phyloP scores from a whole-genome alignment of 2,797 vertebrate species.

The Crenuchus spilurus region DNA sequence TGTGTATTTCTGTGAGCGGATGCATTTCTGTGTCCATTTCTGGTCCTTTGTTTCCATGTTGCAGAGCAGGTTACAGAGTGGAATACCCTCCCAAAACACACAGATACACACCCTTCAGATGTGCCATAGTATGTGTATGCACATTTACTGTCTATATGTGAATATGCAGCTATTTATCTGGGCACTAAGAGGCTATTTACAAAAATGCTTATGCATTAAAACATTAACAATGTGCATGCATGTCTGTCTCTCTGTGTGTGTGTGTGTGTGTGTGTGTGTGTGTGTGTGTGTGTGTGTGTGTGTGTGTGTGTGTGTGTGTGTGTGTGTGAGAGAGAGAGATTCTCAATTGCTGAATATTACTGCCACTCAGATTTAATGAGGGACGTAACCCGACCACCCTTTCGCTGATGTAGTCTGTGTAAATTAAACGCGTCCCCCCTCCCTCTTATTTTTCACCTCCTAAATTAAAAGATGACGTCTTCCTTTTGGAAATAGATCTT shows the following conservation, averaged over 20 bases:
- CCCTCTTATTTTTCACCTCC: constrained; percentile 62
- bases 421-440: constrained; percentile 70
- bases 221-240: too few species aligned
- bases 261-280: too few species aligned
- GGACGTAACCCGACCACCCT: constrained; percentile 80
- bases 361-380: constrained; percentile 77
- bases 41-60: constrained; percentile 81
- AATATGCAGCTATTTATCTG: too few species aligned
- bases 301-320: too few species aligned
- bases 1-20: constrained; percentile 67
- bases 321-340: constrained; percentile 62
- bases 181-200: too few species aligned
- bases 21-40: constrained; percentile 67
- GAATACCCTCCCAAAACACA: constrained; percentile 37
- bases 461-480: constrained; percentile 76
- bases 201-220: too few species aligned
- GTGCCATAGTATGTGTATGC: too few species aligned
- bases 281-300: too few species aligned
- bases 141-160: too few species aligned
- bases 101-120: not conserved
- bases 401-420: constrained; percentile 68
- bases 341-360: constrained; percentile 78
- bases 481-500: constrained; percentile 73
- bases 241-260: too few species aligned
- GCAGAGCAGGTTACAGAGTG: constrained; percentile 76